Percentiles rank a stretch among this genome's conserved stretches.
phyloP scores from a whole-genome alignment of 2,797 vertebrate genomes.

The Gouania willdenowi region DNA sequence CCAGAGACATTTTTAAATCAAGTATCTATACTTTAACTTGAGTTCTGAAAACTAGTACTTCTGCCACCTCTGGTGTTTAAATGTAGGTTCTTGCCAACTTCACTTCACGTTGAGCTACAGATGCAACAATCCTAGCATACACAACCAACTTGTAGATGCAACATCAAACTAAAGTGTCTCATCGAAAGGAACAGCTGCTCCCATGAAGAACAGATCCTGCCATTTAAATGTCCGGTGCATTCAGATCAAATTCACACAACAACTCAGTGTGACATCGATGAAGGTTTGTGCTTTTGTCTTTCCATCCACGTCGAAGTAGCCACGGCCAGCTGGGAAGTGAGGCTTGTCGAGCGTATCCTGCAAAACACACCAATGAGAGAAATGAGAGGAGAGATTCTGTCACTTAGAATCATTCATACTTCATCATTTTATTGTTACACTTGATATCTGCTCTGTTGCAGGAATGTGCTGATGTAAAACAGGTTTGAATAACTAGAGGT shows the following conservation, averaged over 20 bases:
- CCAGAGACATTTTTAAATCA: too few relatives aligned
- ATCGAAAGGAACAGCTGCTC: not conserved
- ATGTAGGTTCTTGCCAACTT: not conserved
- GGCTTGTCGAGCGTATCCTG: conserved; percentile 70
- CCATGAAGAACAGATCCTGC: not conserved
- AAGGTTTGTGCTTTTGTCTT: conserved; percentile 36
- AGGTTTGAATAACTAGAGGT: too few relatives aligned
- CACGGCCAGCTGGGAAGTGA: conserved; percentile 63
- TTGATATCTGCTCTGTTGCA: conserved; percentile 27
- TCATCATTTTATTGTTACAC: too few relatives aligned
- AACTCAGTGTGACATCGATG: conserved; percentile 59
- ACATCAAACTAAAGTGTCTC: conserved; percentile 5
- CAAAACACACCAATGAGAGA: conserved; percentile 19
- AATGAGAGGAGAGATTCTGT: conserved; percentile 2
- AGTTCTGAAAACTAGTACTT: too few relatives aligned
- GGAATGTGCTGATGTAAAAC: conserved; percentile 11
- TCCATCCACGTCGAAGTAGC: conserved; percentile 54
- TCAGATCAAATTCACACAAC: conserved; percentile 72
- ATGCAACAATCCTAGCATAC: not conserved
- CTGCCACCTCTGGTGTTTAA: too few relatives aligned
- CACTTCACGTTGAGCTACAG: conserved; percentile 1
- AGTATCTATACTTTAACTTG: too few relatives aligned
- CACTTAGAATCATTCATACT: conserved; percentile 6
- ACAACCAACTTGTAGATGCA: not conserved
- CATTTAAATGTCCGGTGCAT: conserved; percentile 53